Evolutionary conservation across 2,888 invertebrate species (phyloP).

Genomic region (Ochropleura plecta): DNA sequence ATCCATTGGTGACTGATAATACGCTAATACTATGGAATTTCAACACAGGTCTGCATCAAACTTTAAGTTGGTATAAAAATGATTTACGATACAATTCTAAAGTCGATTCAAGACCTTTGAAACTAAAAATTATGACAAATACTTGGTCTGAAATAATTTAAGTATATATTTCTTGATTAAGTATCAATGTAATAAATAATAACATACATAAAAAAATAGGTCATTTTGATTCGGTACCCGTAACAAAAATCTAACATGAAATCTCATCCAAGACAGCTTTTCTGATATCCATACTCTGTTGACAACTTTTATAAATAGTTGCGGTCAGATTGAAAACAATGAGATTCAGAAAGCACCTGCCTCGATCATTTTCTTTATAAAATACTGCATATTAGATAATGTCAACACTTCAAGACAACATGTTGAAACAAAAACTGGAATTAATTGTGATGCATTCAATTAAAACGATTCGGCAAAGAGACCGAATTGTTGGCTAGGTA

Average conservation of each 20-base stretch:
- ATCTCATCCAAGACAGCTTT: background rate
- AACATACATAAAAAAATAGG: too few species aligned
- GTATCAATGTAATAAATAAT: too few species aligned
- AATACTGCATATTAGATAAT: constrained; percentile 22
- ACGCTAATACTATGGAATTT: too few species aligned
- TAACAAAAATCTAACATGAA: background rate
- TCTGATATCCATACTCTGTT: background rate
- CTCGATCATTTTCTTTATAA: constrained; percentile 40
- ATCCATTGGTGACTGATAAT: background rate
- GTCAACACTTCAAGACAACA: constrained; percentile 13
- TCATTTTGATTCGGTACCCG: too few species aligned
- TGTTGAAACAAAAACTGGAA: constrained; percentile 37
- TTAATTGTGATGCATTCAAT: constrained; percentile 53
- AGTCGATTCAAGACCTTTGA: too few species aligned
- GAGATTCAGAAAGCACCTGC: constrained; percentile 42
- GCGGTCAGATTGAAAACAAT: constrained; percentile 46
- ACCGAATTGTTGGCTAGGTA: constrained; percentile 43
- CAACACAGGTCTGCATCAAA: too few species aligned
- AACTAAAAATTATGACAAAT: too few species aligned
- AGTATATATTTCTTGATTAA: too few species aligned
- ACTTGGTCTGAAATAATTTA: too few species aligned
- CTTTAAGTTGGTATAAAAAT: too few species aligned
- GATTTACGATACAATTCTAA: too few species aligned
- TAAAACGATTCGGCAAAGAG: constrained; percentile 31
- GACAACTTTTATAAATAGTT: constrained; percentile 20